Conservation (phyloP, 1,140 invertebrate species). For the Lysiphlebus fabarum region DNA sequence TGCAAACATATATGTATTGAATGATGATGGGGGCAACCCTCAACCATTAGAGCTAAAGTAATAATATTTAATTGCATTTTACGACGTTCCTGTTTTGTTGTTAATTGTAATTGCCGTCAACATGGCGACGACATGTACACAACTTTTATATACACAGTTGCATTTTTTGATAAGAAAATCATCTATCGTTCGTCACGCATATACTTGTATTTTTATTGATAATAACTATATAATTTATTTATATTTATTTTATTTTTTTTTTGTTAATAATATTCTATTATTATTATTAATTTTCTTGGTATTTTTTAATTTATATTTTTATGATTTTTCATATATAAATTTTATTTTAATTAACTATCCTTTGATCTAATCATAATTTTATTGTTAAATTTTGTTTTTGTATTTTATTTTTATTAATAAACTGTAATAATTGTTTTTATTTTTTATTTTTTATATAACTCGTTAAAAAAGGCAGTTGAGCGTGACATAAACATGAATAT, state of each 20-base stretch:
- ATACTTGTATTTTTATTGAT: neutral
- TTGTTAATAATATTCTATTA: neutral
- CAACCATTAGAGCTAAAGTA: slow-evolving; percentile 41
- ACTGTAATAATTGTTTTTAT: no score
- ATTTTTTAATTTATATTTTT: neutral
- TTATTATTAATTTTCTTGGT: neutral
- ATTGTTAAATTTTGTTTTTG: no score
- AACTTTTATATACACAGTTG: slow-evolving; percentile 32
- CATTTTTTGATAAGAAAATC: slow-evolving; percentile 31
- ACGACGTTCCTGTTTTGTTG: slow-evolving; percentile 49
- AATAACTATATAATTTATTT: neutral
- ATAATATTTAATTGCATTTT: slow-evolving; percentile 56
- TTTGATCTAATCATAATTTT: no score
- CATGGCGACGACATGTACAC: slow-evolving; percentile 32
- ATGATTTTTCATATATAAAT: neutral
- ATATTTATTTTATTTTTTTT: neutral
- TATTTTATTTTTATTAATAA: no score
- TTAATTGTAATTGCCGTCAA: slow-evolving; percentile 52
- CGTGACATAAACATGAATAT: no score
- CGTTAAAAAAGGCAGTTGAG: no score
- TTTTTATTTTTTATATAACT: no score
- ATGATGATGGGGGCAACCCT: neutral
- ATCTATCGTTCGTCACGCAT: slow-evolving; percentile 27
- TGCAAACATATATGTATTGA: no score
- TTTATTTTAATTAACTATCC: no score